Conservation (phyloP, 2,797 vertebrate genomes). For the Tragopan temminckii region DNA sequence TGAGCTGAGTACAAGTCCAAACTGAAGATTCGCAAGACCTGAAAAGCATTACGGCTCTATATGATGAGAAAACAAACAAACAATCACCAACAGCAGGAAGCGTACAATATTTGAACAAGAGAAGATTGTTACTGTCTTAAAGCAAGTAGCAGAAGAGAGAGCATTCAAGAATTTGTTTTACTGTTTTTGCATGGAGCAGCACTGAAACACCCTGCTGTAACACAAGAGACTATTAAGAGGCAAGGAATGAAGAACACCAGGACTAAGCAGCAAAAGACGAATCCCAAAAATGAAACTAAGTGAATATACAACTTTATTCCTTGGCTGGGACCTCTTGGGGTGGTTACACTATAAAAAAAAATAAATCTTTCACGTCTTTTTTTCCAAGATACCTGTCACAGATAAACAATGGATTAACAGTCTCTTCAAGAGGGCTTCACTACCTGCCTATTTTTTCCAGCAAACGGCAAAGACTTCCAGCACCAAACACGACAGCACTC, state of each 20-base stretch:
- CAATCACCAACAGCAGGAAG: not conserved
- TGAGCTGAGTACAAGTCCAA: not conserved
- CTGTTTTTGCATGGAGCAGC: not conserved
- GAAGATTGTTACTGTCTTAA: not conserved
- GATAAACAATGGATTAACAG: not conserved
- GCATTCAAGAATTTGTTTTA: not conserved
- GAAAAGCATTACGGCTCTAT: not conserved
- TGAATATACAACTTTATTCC: not conserved
- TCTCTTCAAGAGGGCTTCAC: not conserved
- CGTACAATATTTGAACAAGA: not conserved
- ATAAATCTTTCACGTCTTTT: not conserved
- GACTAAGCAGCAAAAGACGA: not conserved
- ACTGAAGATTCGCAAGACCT: not conserved
- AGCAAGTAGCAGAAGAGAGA: not conserved
- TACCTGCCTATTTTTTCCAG: not conserved
- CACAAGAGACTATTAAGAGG: not conserved
- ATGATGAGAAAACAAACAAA: not conserved
- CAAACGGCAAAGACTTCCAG: not conserved
- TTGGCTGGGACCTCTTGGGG: not conserved
- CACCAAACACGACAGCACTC: not conserved
- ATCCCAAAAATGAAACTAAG: not conserved
- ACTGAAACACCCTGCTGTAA: not conserved
- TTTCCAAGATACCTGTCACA: not conserved
- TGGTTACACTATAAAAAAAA: not conserved
- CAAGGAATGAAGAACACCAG: not conserved